phyloP scores from a whole-genome alignment of 2,797 vertebrate genomes.

The Podargus strigoides region DNA sequence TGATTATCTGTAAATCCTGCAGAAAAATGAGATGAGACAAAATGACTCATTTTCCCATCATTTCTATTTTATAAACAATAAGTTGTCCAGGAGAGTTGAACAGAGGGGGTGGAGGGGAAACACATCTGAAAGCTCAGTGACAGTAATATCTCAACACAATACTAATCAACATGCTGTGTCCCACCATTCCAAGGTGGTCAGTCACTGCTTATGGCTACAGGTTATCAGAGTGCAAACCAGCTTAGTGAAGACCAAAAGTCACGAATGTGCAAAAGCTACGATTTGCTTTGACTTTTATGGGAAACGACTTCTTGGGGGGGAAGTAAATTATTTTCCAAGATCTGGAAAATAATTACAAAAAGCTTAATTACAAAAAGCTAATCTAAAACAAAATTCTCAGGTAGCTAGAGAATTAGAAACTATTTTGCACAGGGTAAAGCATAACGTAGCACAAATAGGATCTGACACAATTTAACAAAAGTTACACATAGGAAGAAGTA shows the following conservation, averaged over 20 bases:
- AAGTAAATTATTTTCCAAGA: not conserved
- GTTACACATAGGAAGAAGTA: not conserved
- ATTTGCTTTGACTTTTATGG: not conserved
- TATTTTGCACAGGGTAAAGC: not conserved
- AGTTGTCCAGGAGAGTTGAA: not conserved
- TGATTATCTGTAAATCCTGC: slow-evolving; percentile 93
- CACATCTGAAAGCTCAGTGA: not conserved
- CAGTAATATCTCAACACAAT: not conserved
- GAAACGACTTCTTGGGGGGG: not conserved
- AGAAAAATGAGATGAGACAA: not conserved
- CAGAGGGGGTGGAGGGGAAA: fast-evolving
- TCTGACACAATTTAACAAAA: not conserved
- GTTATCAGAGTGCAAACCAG: not conserved
- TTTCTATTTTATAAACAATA: not conserved
- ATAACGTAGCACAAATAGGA: not conserved
- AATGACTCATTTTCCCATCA: not conserved
- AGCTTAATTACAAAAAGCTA: not conserved
- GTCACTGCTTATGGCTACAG: not conserved
- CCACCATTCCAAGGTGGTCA: not conserved
- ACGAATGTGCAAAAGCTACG: not conserved
- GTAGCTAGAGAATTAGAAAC: not conserved
- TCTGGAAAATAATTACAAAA: too few relatives aligned
- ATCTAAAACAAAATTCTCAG: not conserved
- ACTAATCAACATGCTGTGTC: not conserved
- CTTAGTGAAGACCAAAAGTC: not conserved